Percentiles rank a stretch among this genome's conserved stretches.
These are phyloP conservation scores for Thaumatotibia leucotreta DNA, from an alignment of 1,140 invertebrate genomes.

Conservation along the genomic window DNA sequence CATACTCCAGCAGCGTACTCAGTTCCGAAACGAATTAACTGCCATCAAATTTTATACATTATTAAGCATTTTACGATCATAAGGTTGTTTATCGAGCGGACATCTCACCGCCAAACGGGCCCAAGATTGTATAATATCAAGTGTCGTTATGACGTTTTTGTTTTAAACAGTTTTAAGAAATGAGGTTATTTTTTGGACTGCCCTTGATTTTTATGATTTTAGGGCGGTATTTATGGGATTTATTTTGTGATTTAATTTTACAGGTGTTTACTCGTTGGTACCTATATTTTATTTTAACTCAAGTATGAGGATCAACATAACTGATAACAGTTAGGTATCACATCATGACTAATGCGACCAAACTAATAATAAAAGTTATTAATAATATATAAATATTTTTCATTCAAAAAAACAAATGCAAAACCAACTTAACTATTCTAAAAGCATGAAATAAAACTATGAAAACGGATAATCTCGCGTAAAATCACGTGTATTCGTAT, in stretches of 20 bases:
- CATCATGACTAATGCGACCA: too few species aligned
- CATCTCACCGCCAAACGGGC: not conserved
- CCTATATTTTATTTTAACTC: not conserved
- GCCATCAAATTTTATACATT: not conserved
- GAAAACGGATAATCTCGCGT: too few species aligned
- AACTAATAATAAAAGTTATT: too few species aligned
- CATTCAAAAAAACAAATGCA: too few species aligned
- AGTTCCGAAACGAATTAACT: not conserved
- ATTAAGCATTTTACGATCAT: not conserved
- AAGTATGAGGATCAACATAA: not conserved
- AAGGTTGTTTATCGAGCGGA: not conserved
- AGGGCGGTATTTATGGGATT: slow-evolving; percentile 3
- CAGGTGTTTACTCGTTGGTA: not conserved
- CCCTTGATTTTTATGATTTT: slow-evolving; percentile 2
- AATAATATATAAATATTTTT: too few species aligned
- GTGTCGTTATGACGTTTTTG: not conserved
- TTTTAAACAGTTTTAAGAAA: not conserved
- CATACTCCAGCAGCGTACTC: slow-evolving; percentile 1
- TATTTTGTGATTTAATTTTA: not conserved
- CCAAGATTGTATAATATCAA: not conserved
- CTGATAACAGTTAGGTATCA: too few species aligned
- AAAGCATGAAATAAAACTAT: too few species aligned
- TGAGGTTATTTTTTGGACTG: slow-evolving; percentile 2
- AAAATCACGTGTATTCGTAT: too few species aligned
- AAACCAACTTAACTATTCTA: too few species aligned